Evolutionary conservation across 1,140 invertebrate species (phyloP).

Genomic region (Drosophila equinoxialis): DNA sequence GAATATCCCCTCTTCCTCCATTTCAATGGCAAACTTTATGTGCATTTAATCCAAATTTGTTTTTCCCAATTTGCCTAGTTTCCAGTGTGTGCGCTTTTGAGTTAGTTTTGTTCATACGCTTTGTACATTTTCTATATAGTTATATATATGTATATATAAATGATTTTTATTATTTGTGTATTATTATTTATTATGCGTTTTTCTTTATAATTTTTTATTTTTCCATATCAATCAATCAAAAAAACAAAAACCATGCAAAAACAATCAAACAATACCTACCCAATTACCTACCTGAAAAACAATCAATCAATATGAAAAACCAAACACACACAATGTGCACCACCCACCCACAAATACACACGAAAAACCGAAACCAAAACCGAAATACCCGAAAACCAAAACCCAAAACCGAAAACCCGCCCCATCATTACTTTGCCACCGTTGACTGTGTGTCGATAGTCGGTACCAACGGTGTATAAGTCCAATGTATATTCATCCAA

Average conservation of each 20-base stretch:
- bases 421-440: constrained; percentile 48
- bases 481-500: constrained; percentile 69
- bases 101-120: not conserved
- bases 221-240: constrained; percentile 59
- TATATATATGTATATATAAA: constrained; percentile 42
- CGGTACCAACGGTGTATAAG: constrained; percentile 80
- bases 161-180: constrained; percentile 32
- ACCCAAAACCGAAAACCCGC: constrained; percentile 33
- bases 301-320: constrained; percentile 29
- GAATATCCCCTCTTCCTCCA: not conserved
- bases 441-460: constrained; percentile 81
- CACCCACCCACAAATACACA: constrained; percentile 38
- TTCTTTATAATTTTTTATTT: constrained; percentile 62
- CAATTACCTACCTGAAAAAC: constrained; percentile 43
- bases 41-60: constrained; percentile 15
- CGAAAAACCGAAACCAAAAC: constrained; percentile 36
- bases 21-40: constrained; percentile 15
- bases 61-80: constrained; percentile 12
- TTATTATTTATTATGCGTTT: constrained; percentile 69
- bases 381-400: constrained; percentile 15
- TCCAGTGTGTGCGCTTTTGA: constrained; percentile 18
- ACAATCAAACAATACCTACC: constrained; percentile 44
- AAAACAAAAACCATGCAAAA: constrained; percentile 19
- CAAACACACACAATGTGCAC: constrained; percentile 42
- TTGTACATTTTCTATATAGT: constrained; percentile 17